These are phyloP conservation scores for Euproctis similis DNA, from an alignment of 2,888 invertebrate species.

Conservation along the genomic window DNA sequence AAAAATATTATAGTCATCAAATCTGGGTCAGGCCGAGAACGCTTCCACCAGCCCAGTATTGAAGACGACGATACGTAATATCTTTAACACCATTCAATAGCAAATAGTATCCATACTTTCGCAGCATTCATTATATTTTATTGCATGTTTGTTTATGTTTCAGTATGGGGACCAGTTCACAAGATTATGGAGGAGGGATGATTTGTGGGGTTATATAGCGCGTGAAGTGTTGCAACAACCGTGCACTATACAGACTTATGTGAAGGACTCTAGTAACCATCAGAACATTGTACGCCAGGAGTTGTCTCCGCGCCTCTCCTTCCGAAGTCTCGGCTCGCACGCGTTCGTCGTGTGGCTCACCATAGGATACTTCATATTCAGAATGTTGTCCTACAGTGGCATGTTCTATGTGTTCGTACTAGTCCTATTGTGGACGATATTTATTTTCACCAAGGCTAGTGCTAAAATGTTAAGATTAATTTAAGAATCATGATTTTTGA, in stretches of 20 bases:
- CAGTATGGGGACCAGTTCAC: slow-evolving; percentile 83
- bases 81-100: too few relatives aligned
- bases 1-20: too few relatives aligned
- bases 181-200: slow-evolving; percentile 78
- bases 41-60: too few relatives aligned
- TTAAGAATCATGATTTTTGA: slow-evolving; percentile 21
- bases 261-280: slow-evolving; percentile 75
- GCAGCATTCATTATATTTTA: too few relatives aligned
- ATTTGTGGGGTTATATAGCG: slow-evolving; percentile 77
- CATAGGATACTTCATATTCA: slow-evolving; percentile 68
- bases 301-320: slow-evolving; percentile 80
- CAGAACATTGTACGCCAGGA: slow-evolving; percentile 72
- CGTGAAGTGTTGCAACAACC: slow-evolving; percentile 80
- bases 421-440: slow-evolving; percentile 59
- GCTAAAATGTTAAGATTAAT: slow-evolving; percentile 47
- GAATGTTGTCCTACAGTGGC: slow-evolving; percentile 71
- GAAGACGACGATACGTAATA: too few relatives aligned
- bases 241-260: slow-evolving; percentile 75
- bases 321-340: slow-evolving; percentile 81
- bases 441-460: slow-evolving; percentile 66
- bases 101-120: too few relatives aligned
- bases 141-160: slow-evolving; percentile 27
- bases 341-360: slow-evolving; percentile 72
- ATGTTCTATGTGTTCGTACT: slow-evolving; percentile 63
- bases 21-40: too few relatives aligned